Evolutionary conservation across 2,888 invertebrate species (phyloP), one percentile per base, ranked within the genome.

Genomic region (Agrochola lota): DNA sequence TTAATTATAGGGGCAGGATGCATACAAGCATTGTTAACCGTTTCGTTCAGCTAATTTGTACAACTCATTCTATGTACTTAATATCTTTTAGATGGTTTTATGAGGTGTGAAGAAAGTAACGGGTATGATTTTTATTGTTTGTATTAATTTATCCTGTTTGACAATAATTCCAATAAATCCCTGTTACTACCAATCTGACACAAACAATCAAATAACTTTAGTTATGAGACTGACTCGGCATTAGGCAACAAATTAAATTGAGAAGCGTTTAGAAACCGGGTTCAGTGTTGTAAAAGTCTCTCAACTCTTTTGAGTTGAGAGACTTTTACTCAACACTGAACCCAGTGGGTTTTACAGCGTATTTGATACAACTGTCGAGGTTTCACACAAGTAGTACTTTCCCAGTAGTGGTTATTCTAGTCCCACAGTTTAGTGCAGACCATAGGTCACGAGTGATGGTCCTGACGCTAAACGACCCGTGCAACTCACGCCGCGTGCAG

Each of bases 391-490:
- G 6, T 35, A 55, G 8, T 71, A 57, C 12, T 60, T n/a, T 60
- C 15, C 20, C 0, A 30, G 23, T 35, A 52, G 23, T 9, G 11
- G 49, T 62, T 83, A 55, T 35, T 57, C 35, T n/a, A 69, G n/a
- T 52, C 15, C 7, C 49, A 71, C 23, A 78, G 23, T 62, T 69
- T 52, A 71, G 20, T 49, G n/a, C 55, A 15, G 17, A 62, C 26
- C 26, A 11, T 40, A 70, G 55, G 59, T n/a, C 55, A 52, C 30
- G 43, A 74, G 20, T 49, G 35, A 15, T 66, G 74, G 60, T 52
- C 57, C 23, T 73, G 81, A 75, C 63, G 67, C 52, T 70, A 67
- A 78, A 71, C 17, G 60, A 72, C 43, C 40, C 71, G 55, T 72
- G 62, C 71, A 74, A 60, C 55, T 70, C 49, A 75, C 63, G 67